phyloP scores from a whole-genome alignment of 1,140 invertebrate genomes.

The Tetragnatha versicolor region DNA sequence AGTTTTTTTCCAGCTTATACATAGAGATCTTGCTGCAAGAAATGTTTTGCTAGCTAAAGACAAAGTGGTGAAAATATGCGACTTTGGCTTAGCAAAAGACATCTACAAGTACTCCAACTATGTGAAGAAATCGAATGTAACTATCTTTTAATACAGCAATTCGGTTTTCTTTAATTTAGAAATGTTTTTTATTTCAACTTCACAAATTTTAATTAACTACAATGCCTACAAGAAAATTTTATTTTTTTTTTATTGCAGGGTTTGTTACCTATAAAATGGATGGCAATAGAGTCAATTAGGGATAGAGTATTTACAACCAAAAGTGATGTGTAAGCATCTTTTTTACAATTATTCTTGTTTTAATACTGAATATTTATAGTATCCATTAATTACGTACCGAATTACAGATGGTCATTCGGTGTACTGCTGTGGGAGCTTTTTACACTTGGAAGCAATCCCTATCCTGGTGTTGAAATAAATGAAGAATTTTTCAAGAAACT shows the following conservation, averaged over 20 bases:
- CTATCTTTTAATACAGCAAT: neutral
- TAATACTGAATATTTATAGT: too few relatives aligned
- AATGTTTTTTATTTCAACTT: neutral
- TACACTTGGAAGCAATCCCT: slow-evolving; percentile 81
- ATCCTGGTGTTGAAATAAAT: slow-evolving; percentile 69
- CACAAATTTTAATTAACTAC: too few relatives aligned
- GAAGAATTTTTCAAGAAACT: slow-evolving; percentile 74
- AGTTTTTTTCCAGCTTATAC: slow-evolving; percentile 61
- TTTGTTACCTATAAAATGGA: slow-evolving; percentile 69
- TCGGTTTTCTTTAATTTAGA: slow-evolving; percentile 14
- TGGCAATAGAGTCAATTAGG: slow-evolving; percentile 66
- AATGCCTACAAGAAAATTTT: neutral
- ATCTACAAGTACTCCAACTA: slow-evolving; percentile 66
- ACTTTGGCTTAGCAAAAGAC: slow-evolving; percentile 69
- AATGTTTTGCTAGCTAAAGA: slow-evolving; percentile 68
- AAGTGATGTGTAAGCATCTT: slow-evolving; percentile 64
- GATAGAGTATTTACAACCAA: slow-evolving; percentile 64
- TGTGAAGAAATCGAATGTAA: slow-evolving; percentile 59
- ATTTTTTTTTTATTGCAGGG: slow-evolving; percentile 57
- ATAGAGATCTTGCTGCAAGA: slow-evolving; percentile 68
- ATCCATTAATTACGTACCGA: neutral
- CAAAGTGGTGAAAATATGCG: slow-evolving; percentile 67
- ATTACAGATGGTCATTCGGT: slow-evolving; percentile 77
- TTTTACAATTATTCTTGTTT: neutral
- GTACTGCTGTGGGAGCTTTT: slow-evolving; percentile 83